Conservation (phyloP, 2,888 invertebrate genomes). For the Dioctria linearis region DNA sequence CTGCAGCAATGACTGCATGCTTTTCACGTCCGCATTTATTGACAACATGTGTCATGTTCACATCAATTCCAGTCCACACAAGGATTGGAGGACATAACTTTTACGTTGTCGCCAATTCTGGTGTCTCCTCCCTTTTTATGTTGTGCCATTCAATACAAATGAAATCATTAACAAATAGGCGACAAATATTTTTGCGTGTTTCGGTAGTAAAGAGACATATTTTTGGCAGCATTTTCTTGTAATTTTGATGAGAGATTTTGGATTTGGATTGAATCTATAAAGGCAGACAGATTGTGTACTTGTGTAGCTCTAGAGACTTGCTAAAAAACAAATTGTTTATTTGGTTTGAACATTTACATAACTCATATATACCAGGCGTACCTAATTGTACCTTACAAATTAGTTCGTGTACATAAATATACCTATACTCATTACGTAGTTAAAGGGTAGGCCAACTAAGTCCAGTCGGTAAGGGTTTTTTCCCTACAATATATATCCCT, state of each 20-base stretch:
- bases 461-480: too few relatives aligned
- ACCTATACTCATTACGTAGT: too few relatives aligned
- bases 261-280: too few relatives aligned
- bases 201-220: neutral
- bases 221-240: neutral
- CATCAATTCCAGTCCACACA: conserved; percentile 38
- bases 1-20: conserved; percentile 28
- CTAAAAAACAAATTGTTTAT: too few relatives aligned
- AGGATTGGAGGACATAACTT: conserved; percentile 40
- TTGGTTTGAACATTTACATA: too few relatives aligned
- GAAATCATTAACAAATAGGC: conserved; percentile 27
- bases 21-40: conserved; percentile 47
- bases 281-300: too few relatives aligned
- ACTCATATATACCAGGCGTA: too few relatives aligned
- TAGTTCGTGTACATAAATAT: too few relatives aligned
- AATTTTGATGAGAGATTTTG: neutral
- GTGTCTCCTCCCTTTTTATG: conserved; percentile 47
- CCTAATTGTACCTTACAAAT: too few relatives aligned
- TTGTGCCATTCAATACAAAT: conserved; percentile 30
- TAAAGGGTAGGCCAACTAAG: too few relatives aligned
- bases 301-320: too few relatives aligned
- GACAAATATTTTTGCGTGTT: neutral
- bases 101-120: conserved; percentile 46
- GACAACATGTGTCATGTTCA: conserved; percentile 46
- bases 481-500: too few relatives aligned